A percentile compares a stretch with the other conserved stretches of the same genome.
Conservation (phyloP, 1,140 invertebrate species). For the Drosophila subobscura region DNA sequence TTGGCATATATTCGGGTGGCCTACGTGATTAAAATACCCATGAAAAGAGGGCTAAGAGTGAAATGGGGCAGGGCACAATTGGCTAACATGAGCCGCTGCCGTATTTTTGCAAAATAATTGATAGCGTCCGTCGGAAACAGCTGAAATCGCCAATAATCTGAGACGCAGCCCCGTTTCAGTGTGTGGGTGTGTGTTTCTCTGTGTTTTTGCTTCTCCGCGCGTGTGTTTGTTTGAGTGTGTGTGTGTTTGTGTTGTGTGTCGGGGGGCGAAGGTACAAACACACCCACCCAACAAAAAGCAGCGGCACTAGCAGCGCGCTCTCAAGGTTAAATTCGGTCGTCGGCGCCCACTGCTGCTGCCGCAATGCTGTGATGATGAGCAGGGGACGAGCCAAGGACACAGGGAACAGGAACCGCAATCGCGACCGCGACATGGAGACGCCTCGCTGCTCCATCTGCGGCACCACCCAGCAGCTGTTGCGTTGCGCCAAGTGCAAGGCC, state of each 20-base stretch:
- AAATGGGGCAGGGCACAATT: conserved; percentile 40
- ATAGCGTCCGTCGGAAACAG: conserved; percentile 23
- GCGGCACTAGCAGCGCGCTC: conserved; percentile 19
- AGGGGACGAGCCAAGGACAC: conserved; percentile 73
- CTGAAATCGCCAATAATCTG: conserved; percentile 34
- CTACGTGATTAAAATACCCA: conserved; percentile 77
- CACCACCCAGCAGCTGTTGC: conserved; percentile 87
- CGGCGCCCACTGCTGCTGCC: conserved; percentile 9
- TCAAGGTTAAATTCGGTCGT: conserved; percentile 62
- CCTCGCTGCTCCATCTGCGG: conserved; percentile 88
- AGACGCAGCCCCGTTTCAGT: background rate
- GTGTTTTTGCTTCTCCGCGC: conserved; percentile 6
- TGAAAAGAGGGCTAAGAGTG: conserved; percentile 36
- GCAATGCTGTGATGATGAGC: conserved; percentile 50
- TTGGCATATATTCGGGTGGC: conserved; percentile 52
- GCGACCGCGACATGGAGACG: conserved; percentile 27
- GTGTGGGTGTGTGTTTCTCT: conserved; percentile 1
- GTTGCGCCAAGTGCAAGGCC: conserved; percentile 89
- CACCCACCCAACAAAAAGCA: conserved; percentile 11
- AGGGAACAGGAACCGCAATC: conserved; percentile 28
- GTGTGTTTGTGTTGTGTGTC: conserved; percentile 3
- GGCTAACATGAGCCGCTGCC: conserved; percentile 41
- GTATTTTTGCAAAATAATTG: conserved; percentile 43
- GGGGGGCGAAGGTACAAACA: conserved; percentile 30
- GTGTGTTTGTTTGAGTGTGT: conserved; percentile 9